phyloP scores from a whole-genome alignment of 2,113 vertebrate species.

The Percina caprodes region DNA sequence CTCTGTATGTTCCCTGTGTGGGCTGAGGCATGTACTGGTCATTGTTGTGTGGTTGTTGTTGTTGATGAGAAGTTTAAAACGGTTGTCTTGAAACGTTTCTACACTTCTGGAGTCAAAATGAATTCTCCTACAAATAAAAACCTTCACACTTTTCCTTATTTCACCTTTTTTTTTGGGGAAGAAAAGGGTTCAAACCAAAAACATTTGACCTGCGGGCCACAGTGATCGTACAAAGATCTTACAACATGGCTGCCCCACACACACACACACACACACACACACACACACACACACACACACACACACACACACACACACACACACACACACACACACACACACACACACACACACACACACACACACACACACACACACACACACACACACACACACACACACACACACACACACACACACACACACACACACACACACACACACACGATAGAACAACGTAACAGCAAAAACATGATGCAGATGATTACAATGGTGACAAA shows the following conservation, averaged over 20 bases:
- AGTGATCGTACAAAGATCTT: neutral
- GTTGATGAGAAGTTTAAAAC: slow-evolving; percentile 75
- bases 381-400: slow-evolving; percentile 1
- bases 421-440: slow-evolving; percentile 21
- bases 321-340: slow-evolving; percentile 9
- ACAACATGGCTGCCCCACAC: neutral
- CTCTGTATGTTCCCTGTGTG: slow-evolving; percentile 1
- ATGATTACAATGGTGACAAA: slow-evolving; percentile 49
- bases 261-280: slow-evolving; percentile 15
- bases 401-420: slow-evolving; percentile 14
- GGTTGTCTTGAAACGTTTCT: slow-evolving; percentile 67
- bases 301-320: neutral
- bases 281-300: slow-evolving; percentile 16
- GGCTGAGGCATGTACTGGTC: slow-evolving; percentile 26
- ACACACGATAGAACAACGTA: slow-evolving; percentile 25
- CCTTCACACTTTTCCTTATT: neutral
- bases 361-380: slow-evolving; percentile 4
- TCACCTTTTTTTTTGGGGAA: neutral
- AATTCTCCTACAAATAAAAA: neutral
- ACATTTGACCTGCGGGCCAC: slow-evolving; percentile 3
- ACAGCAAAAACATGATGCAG: slow-evolving; percentile 54
- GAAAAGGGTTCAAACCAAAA: neutral
- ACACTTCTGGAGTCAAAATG: neutral
- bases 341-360: slow-evolving; percentile 27
- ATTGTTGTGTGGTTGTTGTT: slow-evolving; percentile 13